phyloP scores from a whole-genome alignment of 2,888 invertebrate species.

The Cataglyphis altisquamis region DNA sequence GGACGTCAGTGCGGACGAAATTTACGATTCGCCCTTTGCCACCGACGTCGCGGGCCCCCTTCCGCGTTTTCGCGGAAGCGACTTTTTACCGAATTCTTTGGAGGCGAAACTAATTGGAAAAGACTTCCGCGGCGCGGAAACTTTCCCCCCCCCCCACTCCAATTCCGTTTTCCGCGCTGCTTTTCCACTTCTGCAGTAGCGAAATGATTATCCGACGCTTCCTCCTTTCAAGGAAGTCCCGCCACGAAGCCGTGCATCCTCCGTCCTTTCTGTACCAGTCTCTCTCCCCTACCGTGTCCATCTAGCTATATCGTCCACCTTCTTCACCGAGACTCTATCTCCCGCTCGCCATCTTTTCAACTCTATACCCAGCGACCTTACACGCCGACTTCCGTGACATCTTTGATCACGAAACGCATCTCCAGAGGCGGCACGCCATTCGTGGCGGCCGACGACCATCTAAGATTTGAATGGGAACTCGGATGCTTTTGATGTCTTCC shows the following conservation, averaged over 20 bases:
- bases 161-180: slow-evolving; percentile 56
- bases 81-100: slow-evolving; percentile 56
- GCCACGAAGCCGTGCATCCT: slow-evolving; percentile 40
- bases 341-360: slow-evolving; percentile 50
- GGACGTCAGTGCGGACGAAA: slow-evolving; percentile 33
- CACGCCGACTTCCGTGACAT: slow-evolving; percentile 77
- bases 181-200: slow-evolving; percentile 69
- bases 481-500: slow-evolving; percentile 83
- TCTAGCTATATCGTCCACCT: not conserved
- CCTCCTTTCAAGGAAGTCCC: slow-evolving; percentile 74
- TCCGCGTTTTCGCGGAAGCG: slow-evolving; percentile 48
- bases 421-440: slow-evolving; percentile 73
- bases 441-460: slow-evolving; percentile 73
- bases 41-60: slow-evolving; percentile 40
- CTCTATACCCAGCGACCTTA: slow-evolving; percentile 59
- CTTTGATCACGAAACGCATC: slow-evolving; percentile 83
- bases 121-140: slow-evolving; percentile 63
- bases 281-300: slow-evolving; percentile 34
- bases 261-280: slow-evolving; percentile 16
- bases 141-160: slow-evolving; percentile 45
- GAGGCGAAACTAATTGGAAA: slow-evolving; percentile 74
- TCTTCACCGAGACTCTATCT: slow-evolving; percentile 33
- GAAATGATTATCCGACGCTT: slow-evolving; percentile 80
- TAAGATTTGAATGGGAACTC: slow-evolving; percentile 82
- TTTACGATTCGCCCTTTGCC: slow-evolving; percentile 52